Conservation (phyloP, 2,797 vertebrate genomes). For the Oreochromis mossambicus region DNA sequence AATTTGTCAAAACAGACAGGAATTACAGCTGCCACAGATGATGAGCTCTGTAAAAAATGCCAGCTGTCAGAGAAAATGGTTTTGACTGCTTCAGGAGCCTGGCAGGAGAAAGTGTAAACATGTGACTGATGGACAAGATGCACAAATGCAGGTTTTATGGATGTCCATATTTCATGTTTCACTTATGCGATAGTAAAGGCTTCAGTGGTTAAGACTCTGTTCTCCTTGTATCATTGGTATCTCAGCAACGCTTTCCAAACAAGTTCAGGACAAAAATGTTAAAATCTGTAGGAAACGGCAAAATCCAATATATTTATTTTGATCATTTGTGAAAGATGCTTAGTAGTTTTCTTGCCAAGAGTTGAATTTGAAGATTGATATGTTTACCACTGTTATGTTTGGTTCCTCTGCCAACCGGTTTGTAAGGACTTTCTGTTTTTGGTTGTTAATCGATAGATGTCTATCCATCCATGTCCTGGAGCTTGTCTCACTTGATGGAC, state of each 20-base stretch:
- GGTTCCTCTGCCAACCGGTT: neutral
- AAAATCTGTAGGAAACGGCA: neutral
- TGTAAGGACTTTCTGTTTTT: neutral
- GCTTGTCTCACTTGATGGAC: neutral
- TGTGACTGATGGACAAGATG: neutral
- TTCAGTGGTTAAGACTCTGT: neutral
- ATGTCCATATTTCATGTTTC: neutral
- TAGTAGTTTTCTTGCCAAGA: neutral
- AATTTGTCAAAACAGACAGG: neutral
- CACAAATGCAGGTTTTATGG: neutral
- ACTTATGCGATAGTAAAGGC: neutral
- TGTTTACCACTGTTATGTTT: neutral
- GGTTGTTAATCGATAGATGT: neutral
- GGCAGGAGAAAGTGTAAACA: neutral
- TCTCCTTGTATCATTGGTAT: neutral
- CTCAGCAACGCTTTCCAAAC: neutral
- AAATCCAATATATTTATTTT: neutral
- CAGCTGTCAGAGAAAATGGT: neutral
- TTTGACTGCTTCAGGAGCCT: neutral
- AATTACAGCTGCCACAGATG: neutral
- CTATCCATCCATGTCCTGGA: neutral
- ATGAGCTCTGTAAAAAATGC: neutral
- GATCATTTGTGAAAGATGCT: neutral
- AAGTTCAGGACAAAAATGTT: neutral
- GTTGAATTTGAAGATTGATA: neutral